These are phyloP conservation scores for Podarcis muralis DNA, from an alignment of 2,113 vertebrate genomes.

Conservation along the genomic window DNA sequence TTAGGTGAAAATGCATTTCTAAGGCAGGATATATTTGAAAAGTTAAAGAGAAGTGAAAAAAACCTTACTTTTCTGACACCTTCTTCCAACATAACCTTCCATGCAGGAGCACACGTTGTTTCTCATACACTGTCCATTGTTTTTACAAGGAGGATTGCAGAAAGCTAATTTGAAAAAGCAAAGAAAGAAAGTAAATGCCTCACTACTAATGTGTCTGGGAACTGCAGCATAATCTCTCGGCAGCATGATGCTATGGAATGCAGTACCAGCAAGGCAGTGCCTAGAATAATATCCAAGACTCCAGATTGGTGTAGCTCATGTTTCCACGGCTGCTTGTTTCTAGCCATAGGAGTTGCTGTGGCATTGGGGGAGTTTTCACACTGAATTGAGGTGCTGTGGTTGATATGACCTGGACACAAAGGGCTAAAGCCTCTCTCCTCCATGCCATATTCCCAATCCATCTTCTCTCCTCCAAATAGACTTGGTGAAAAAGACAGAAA, in stretches of 20 bases:
- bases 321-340: neutral
- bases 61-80: conserved; percentile 89
- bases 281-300: too few species aligned
- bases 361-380: too few species aligned
- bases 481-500: too few species aligned
- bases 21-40: neutral
- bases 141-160: conserved; percentile 90
- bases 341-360: neutral
- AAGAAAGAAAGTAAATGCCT: neutral
- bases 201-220: neutral
- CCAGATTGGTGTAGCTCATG: too few species aligned
- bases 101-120: conserved; percentile 85
- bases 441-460: too few species aligned
- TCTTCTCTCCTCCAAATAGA: too few species aligned
- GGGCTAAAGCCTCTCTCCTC: too few species aligned
- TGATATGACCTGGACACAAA: too few species aligned
- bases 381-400: too few species aligned
- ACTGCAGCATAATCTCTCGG: neutral
- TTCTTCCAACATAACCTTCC: conserved; percentile 83
- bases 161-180: conserved; percentile 75
- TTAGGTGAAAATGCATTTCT: neutral
- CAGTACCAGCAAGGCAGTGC: neutral
- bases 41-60: conserved; percentile 20
- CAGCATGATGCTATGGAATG: neutral
- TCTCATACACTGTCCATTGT: conserved; percentile 85